Evolutionary conservation across 2,113 vertebrate species (phyloP), one percentile per base, ranked within the genome.

Genomic region (Epinephelus lanceolatus): DNA sequence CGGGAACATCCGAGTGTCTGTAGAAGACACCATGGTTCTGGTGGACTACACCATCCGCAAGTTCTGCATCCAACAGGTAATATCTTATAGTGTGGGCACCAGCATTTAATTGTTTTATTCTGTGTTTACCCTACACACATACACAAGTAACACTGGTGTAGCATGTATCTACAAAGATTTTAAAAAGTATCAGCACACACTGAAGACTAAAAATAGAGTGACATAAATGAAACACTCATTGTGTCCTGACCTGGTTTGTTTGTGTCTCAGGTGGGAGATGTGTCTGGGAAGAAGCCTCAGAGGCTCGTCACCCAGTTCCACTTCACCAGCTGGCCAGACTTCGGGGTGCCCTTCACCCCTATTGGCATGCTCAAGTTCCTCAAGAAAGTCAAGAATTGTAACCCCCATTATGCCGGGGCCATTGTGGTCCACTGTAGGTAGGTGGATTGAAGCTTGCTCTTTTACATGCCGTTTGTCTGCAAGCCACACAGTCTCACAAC

Each of bases 241-340:
- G 14, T 19, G 18, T 2, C 4, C 27, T 78, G 61, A 30, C 27
- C 23, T 37, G 51, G n/a, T 37, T 72, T 56, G 10, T 56, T 73
- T 60, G 37, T 71, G 17, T 83, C 30, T 80, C 91, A 99, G 98
- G 98, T 99, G 13, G 98, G 98, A 0, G 98, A 99, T 0, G 88
- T 98, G 74, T 98, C 97, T 0, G 98, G 98, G 83, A 99, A 99
- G 93, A 99, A 99, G 89, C 97, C 98, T 23, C 98, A 98, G 92
- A 96, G 98, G 79, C 95, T 99, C 80, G 96, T 99, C 92, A 99
- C 98, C 23, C 98, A 99, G 94, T 99, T 99, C 93, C 98, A 99
- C 92, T 99, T 99, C 91, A 99, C 98, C 93, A 99, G 98, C 95
- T 99, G 98, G 98, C 98, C 98, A 0, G 98, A 99, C 87, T 99